A percentile compares a stretch with the other conserved stretches of the same genome.
Conservation (phyloP, 2,113 vertebrate species). For the Dunckerocampus dactyliophorus region DNA sequence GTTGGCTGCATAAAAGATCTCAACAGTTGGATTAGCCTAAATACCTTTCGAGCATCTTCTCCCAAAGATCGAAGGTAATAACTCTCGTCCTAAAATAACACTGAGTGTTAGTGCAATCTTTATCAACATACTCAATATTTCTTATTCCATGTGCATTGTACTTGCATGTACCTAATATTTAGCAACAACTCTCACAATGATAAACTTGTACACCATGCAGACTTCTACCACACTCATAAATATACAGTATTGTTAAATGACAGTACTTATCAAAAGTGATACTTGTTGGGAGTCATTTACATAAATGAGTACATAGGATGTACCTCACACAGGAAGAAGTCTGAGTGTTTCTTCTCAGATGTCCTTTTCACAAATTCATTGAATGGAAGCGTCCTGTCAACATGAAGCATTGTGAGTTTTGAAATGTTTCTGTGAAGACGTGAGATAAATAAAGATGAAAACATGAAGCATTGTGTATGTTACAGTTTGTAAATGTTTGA, state of each 20-base stretch:
- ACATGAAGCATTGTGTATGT: too few species aligned
- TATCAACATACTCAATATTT: too few species aligned
- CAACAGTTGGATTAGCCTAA: background rate
- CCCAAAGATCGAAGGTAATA: conserved; percentile 95
- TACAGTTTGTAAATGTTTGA: background rate
- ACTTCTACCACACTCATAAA: too few species aligned
- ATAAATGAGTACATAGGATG: conserved; percentile 13
- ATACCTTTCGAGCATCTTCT: conserved; percentile 88
- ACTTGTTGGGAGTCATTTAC: background rate
- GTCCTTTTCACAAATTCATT: conserved; percentile 83
- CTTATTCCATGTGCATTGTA: too few species aligned
- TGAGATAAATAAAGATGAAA: background rate
- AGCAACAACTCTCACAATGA: too few species aligned
- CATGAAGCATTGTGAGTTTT: background rate
- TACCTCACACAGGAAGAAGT: conserved; percentile 91
- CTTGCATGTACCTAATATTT: too few species aligned
- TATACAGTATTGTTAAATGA: too few species aligned
- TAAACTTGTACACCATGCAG: too few species aligned
- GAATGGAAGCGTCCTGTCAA: conserved; percentile 86
- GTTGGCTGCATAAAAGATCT: background rate
- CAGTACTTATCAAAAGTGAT: too few species aligned
- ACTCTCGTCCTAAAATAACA: conserved; percentile 81
- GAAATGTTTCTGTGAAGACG: background rate
- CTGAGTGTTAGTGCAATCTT: background rate
- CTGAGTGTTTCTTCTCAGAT: conserved; percentile 81